phyloP scores from a whole-genome alignment of 23 tunicate genomes.

The Halocynthia aurantium region DNA sequence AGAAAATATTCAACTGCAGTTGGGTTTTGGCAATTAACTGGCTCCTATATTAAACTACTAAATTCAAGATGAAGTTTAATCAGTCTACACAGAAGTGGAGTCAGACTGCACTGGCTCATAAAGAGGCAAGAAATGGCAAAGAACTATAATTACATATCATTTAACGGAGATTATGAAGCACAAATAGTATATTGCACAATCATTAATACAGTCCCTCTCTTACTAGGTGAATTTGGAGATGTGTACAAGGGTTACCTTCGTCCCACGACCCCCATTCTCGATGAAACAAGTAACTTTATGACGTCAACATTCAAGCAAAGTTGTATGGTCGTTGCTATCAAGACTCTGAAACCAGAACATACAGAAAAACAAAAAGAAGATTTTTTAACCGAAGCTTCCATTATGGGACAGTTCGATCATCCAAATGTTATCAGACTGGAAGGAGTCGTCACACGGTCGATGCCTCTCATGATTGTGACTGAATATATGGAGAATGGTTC shows the following conservation, averaged over 20 bases:
- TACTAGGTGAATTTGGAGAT: constrained; percentile 91
- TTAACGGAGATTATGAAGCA: too few species aligned
- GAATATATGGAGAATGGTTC: constrained; percentile 98
- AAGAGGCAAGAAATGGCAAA: too few species aligned
- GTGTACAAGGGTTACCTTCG: constrained; percentile 64
- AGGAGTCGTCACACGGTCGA: constrained; percentile 83
- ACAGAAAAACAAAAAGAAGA: constrained; percentile 78
- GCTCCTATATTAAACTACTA: too few species aligned
- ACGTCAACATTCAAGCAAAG: not conserved
- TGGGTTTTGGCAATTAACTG: too few species aligned
- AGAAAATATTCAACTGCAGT: too few species aligned
- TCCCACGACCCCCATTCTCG: constrained; percentile 27
- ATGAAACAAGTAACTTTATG: not conserved
- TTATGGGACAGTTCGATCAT: constrained; percentile 96
- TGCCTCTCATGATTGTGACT: constrained; percentile 89
- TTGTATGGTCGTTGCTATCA: constrained; percentile 57
- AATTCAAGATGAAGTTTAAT: too few species aligned
- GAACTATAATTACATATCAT: too few species aligned
- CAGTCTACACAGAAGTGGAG: too few species aligned
- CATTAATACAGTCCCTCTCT: too few species aligned
- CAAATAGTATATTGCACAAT: too few species aligned
- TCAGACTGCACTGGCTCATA: too few species aligned
- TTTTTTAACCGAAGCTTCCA: constrained; percentile 81
- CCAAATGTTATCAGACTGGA: constrained; percentile 91
- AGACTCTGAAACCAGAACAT: constrained; percentile 85